A percentile compares a stretch with the other conserved stretches of the same genome.
phyloP scores from a whole-genome alignment of 2,113 vertebrate species.

The Oxyruncus cristatus region DNA sequence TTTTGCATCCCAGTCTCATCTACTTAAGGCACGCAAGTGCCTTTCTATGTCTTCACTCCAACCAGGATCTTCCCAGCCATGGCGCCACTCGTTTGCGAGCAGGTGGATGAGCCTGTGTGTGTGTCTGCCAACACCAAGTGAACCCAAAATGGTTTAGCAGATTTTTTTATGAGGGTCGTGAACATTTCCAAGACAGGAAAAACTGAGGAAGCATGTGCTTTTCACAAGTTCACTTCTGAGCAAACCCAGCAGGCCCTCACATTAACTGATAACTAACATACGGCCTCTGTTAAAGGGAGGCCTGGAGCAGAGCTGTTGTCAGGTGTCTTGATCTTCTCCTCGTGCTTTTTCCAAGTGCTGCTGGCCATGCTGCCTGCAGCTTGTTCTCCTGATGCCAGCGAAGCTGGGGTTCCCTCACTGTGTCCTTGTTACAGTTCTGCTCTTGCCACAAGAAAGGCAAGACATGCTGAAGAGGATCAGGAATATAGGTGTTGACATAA shows the following conservation, averaged over 20 bases:
- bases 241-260: background rate
- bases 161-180: background rate
- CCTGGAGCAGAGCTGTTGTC: background rate
- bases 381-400: background rate
- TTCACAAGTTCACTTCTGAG: background rate
- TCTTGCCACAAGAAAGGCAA: background rate
- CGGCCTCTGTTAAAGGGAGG: background rate
- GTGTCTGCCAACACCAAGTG: background rate
- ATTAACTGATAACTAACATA: background rate
- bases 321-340: background rate
- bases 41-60: background rate
- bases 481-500: background rate
- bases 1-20: background rate
- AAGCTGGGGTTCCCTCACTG: fast-evolving
- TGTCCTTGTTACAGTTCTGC: background rate
- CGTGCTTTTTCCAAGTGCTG: background rate
- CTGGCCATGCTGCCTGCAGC: background rate
- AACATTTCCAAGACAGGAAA: background rate
- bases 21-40: background rate
- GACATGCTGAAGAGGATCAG: background rate
- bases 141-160: background rate
- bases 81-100: background rate
- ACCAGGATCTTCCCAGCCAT: background rate
- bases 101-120: background rate
- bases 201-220: background rate